phyloP scores from a whole-genome alignment of 2,797 vertebrate species.

The Ciconia nigra region DNA sequence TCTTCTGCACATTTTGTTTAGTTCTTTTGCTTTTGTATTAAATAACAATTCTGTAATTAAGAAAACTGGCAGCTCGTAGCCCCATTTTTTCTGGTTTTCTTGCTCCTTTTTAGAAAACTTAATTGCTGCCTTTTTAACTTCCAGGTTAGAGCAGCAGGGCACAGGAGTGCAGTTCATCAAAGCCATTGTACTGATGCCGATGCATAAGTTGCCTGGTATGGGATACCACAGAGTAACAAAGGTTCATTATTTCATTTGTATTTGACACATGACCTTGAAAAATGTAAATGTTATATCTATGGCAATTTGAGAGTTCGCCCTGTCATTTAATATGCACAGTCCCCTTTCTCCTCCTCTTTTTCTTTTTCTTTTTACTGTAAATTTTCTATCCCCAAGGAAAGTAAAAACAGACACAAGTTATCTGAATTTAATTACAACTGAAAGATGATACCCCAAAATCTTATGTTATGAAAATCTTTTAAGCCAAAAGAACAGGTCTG shows the following conservation, averaged over 20 bases:
- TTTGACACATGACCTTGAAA: conserved; percentile 40
- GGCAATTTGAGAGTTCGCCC: neutral
- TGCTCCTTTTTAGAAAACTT: conserved; percentile 3
- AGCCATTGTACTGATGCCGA: neutral
- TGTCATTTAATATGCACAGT: neutral
- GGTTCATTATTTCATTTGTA: conserved; percentile 16
- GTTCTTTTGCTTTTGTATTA: neutral
- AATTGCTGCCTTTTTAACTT: conserved; percentile 27
- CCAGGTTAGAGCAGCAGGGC: conserved; percentile 27
- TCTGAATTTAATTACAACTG: neutral
- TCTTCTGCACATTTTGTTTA: neutral
- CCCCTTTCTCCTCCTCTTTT: neutral
- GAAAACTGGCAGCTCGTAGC: neutral
- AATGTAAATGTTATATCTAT: conserved; percentile 6
- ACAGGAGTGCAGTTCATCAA: conserved; percentile 8
- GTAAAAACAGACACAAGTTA: neutral
- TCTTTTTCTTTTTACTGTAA: neutral
- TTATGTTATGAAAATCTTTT: neutral
- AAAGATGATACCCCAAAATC: neutral
- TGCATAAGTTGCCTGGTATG: neutral
- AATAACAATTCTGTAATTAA: neutral
- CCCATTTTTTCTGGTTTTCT: neutral
- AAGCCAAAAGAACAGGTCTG: neutral
- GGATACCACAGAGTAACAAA: neutral
- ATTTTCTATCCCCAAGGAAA: neutral